These are phyloP conservation scores for Palaemon carinicauda DNA, from an alignment of 1,140 invertebrate genomes.

Conservation along the genomic window DNA sequence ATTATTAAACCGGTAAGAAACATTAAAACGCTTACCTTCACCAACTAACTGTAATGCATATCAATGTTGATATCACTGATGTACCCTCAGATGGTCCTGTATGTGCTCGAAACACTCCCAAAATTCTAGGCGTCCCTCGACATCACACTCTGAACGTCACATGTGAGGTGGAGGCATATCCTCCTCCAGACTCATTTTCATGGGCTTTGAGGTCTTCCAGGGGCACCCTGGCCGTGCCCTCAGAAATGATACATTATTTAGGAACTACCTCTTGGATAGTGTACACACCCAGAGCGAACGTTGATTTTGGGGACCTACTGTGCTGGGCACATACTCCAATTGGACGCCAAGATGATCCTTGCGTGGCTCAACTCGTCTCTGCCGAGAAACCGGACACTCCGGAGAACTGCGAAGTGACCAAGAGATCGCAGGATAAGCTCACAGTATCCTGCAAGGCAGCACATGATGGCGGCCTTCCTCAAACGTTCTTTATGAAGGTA, in stretches of 20 bases:
- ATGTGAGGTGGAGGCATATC: slow-evolving; percentile 18
- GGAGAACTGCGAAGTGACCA: slow-evolving; percentile 12
- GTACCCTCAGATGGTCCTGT: slow-evolving; percentile 17
- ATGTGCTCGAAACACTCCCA: not conserved
- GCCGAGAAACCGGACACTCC: slow-evolving; percentile 39
- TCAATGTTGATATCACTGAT: not conserved
- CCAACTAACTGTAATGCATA: not conserved
- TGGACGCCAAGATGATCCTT: slow-evolving; percentile 20
- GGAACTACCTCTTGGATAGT: slow-evolving; percentile 32
- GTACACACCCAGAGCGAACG: slow-evolving; percentile 27
- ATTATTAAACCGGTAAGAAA: not conserved
- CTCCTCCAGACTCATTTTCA: slow-evolving; percentile 11
- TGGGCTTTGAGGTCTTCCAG: slow-evolving; percentile 25
- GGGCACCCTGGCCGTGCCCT: slow-evolving; percentile 18
- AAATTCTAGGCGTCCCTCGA: slow-evolving; percentile 24
- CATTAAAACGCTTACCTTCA: not conserved
- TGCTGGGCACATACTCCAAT: slow-evolving; percentile 11
- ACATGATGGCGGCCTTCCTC: slow-evolving; percentile 38
- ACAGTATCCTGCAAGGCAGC: slow-evolving; percentile 31
- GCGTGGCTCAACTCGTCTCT: slow-evolving; percentile 16
- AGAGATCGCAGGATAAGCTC: not conserved
- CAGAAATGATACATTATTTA: slow-evolving; percentile 10
- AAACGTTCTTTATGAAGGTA: slow-evolving; percentile 38
- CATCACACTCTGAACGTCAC: slow-evolving; percentile 41
- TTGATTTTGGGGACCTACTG: slow-evolving; percentile 37